These are phyloP conservation scores for Rotaria socialis DNA, from an alignment of 2,888 invertebrate species.

Conservation along the genomic window DNA sequence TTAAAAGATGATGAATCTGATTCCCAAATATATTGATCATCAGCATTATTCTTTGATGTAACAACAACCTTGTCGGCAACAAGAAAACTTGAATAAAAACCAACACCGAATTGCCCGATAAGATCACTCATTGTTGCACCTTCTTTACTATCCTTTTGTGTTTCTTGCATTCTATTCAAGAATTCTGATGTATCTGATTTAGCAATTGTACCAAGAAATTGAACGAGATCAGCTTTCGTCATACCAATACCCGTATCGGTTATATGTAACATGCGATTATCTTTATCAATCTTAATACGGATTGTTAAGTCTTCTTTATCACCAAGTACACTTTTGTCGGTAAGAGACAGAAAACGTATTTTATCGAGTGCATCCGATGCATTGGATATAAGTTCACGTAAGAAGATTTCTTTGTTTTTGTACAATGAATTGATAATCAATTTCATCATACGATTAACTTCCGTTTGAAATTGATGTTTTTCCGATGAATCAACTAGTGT, in stretches of 20 bases:
- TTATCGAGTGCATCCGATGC: constrained; percentile 98
- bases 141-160: constrained; percentile 36
- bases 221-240: constrained; percentile 85
- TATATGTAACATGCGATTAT: constrained; percentile 81
- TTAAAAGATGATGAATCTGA: constrained; percentile 85
- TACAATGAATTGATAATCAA: constrained; percentile 98
- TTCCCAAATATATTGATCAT: constrained; percentile 90
- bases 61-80: constrained; percentile 94
- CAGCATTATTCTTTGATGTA: constrained; percentile 83
- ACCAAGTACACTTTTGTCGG: constrained; percentile 74
- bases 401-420: constrained; percentile 93
- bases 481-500: constrained; percentile 78
- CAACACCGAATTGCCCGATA: constrained; percentile 99
- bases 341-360: constrained; percentile 84
- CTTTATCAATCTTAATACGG: constrained; percentile 82
- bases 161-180: constrained; percentile 65
- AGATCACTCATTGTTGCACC: constrained; percentile 73
- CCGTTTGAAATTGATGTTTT: constrained; percentile 78
- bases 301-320: constrained; percentile 78
- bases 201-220: constrained; percentile 95
- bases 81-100: constrained; percentile 94
- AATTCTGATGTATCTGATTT: constrained; percentile 96
- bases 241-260: constrained; percentile 95
- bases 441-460: constrained; percentile 99
- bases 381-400: constrained; percentile 95